Base-by-base conservation (phyloP, 2,113 vertebrate genomes). In the Vimba vimba region DNA sequence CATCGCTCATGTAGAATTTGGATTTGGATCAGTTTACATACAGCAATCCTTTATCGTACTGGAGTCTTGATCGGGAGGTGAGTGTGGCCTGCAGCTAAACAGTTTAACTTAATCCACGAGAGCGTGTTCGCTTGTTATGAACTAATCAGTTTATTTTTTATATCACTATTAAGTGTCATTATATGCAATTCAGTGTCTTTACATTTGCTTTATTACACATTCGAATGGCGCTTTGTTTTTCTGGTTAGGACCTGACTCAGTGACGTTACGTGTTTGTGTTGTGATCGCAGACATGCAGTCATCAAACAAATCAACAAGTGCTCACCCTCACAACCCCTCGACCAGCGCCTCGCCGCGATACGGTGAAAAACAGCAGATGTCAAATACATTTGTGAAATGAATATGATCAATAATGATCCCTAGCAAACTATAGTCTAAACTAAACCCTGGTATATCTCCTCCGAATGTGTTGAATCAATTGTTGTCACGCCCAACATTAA, bases 281-380 rank as follows among this genome's bases (percentile, higher is more conserved):
- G 27, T 55, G 17, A 33, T 77, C 25, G 45, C 45, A 69, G 80
- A 13, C 11, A 82, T 82, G 80, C 60, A 69, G 62, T 82, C 79
- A 13, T 10, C 78, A 45, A 52, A 50, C 73, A 76, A 45, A 50
- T 50, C 74, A 76, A 5, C 15, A 33, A 79, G 23, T 79, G 47
- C 17, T 39, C 36, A 2, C 21, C 55, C 33, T 23, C 55, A 25
- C 55, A 39, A 7, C 27, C 39, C 79, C n/a, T 66, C 60, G 15
- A 62, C n/a, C 79, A 80, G 59, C 59, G 12, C 59, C 25, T 30
- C 45, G 45, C 19, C 80, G 13, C 27, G 80, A 69, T 82, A 82
- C 45, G 62, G 80, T 82, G 21, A 81, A 19, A 27, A 64, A 64
- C 45, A 27, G 17, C 75, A 52, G 13, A 17, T 27, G 6, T 33